phyloP scores from a whole-genome alignment of 2,797 vertebrate genomes.

The Enteromius mattozi region DNA sequence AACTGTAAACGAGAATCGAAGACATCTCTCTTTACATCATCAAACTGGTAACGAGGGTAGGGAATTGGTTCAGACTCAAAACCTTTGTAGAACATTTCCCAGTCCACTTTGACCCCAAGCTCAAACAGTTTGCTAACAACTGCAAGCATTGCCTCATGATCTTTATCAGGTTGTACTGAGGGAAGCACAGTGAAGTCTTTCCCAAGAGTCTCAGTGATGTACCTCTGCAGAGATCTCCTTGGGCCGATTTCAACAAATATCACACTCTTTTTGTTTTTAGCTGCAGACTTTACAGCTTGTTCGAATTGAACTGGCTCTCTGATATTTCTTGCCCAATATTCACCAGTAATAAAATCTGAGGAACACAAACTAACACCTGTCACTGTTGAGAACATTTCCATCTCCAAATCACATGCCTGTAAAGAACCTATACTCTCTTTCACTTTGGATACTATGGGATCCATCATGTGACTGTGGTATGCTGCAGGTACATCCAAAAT shows the following conservation, averaged over 20 bases:
- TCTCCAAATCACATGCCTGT: constrained; percentile 65
- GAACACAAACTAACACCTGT: constrained; percentile 74
- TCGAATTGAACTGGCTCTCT: constrained; percentile 82
- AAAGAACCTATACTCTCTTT: constrained; percentile 73
- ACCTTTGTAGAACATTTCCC: constrained; percentile 77
- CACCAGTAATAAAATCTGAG: constrained; percentile 79
- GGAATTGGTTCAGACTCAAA: constrained; percentile 75
- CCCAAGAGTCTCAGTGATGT: constrained; percentile 82
- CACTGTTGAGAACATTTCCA: constrained; percentile 84
- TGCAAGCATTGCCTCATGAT: constrained; percentile 75
- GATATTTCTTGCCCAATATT: constrained; percentile 84
- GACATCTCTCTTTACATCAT: constrained; percentile 65
- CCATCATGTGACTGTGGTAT: constrained; percentile 89
- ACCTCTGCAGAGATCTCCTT: constrained; percentile 78
- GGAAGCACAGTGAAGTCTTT: constrained; percentile 73
- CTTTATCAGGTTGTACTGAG: constrained; percentile 78
- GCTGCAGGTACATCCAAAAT: constrained; percentile 81
- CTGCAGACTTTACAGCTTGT: constrained; percentile 73
- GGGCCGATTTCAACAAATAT: constrained; percentile 84
- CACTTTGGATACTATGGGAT: constrained; percentile 78
- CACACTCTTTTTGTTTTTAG: constrained; percentile 54
- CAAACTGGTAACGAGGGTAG: constrained; percentile 84
- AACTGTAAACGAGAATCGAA: constrained; percentile 47
- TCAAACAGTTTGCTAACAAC: constrained; percentile 81
- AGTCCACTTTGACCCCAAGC: constrained; percentile 79